Evolutionary conservation across 2,888 invertebrate species (phyloP), one percentile per base, ranked within the genome.

Genomic region (Pollenia labialis): DNA sequence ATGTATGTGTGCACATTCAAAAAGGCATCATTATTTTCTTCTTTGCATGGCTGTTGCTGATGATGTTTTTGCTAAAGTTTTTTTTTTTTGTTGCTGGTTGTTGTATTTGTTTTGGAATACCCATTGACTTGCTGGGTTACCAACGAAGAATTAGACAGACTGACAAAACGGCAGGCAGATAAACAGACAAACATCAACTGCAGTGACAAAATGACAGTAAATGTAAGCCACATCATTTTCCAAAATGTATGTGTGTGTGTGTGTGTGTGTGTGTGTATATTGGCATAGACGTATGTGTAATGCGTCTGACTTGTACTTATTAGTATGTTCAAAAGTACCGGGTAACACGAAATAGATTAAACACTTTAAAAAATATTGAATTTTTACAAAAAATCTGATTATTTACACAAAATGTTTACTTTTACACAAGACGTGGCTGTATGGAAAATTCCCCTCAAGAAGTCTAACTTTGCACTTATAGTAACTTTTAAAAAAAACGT

Each of bases 161-260:
- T 71, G 60, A 52, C 50, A 46, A 44, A 62, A 9, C 50, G 60
- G 18, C 54, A 40, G 60, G 18, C 50, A 60, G 42, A 44, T 46
- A 52, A 23, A 64, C 69, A 75, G 58, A 62, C 42, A 56, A 54
- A 54, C 60, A 69, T 79, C 64, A 80, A 60, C 71, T 50, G 11
- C 16, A 80, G 40, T 76, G 86, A 72, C 83, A 83, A 42, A 68
- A 52, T 80, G 86, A 82, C 74, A 83, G 32, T 75, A 80, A 80
- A 86, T 75, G 54, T 75, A 14, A 76, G 75, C 66, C 66, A 83
- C 46, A 83, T 83, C 58, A 75, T 75, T 66, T 85, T 58, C 48
- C 23, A 12, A 50, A 71, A 62, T 48, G 60, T 48, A n/a, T 40
- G 14, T 56, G 50, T 76, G 23, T 79, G 52, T 64, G 16, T n/a